phyloP scores from a whole-genome alignment of 2,888 invertebrate genomes.

The Lepidocyrtinus sp. region DNA sequence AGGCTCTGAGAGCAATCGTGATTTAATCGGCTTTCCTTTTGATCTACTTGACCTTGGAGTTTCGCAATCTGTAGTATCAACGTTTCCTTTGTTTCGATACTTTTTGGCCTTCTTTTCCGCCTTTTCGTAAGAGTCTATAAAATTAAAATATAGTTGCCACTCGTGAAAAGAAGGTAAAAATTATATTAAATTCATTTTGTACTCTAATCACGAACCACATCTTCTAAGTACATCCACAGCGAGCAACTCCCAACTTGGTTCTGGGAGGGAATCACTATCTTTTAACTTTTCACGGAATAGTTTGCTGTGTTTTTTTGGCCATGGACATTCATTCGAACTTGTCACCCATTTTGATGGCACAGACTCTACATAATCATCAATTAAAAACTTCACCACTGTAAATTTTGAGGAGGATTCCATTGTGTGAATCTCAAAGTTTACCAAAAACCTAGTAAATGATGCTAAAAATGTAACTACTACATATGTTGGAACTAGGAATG shows the following conservation, averaged over 20 bases:
- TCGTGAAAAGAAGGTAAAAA: too few species aligned
- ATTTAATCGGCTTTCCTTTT: too few species aligned
- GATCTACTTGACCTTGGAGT: background rate
- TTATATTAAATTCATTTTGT: too few species aligned
- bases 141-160: too few species aligned
- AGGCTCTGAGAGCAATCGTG: too few species aligned
- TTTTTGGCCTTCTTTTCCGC: background rate
- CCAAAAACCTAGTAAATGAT: too few species aligned
- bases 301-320: background rate
- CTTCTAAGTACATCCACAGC: background rate
- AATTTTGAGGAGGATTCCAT: too few species aligned
- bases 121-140: background rate
- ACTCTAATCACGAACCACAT: too few species aligned
- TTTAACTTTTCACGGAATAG: too few species aligned
- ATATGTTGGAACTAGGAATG: too few species aligned
- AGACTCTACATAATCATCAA: background rate
- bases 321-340: background rate
- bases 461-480: too few species aligned
- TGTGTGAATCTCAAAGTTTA: too few species aligned
- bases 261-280: background rate
- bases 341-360: background rate
- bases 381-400: background rate
- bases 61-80: background rate
- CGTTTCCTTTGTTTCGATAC: background rate
- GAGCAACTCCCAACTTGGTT: background rate